Evolutionary conservation across 1,140 invertebrate species (phyloP).

Genomic region (Olivierus martensii): DNA sequence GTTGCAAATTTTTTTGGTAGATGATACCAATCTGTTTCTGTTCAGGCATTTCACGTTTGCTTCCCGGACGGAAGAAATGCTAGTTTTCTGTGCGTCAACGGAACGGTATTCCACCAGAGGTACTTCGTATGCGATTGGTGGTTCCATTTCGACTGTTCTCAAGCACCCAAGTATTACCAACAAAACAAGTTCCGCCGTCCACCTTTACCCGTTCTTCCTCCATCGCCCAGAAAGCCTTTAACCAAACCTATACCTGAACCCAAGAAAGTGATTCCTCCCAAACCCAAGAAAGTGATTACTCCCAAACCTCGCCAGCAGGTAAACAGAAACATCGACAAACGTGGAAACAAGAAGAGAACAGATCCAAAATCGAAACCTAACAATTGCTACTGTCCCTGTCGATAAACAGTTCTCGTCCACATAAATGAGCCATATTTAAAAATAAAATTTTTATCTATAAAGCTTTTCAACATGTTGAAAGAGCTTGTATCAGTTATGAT

Average conservation of each 20-base stretch:
- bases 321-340: background rate
- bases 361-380: no score
- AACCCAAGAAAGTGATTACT: background rate
- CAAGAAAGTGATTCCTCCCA: background rate
- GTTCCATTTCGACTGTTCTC: conserved; percentile 11
- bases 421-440: no score
- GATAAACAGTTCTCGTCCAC: no score
- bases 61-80: conserved; percentile 16
- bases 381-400: no score
- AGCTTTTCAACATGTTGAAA: no score
- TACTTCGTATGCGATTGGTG: conserved; percentile 10
- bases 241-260: conserved; percentile 2
- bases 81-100: conserved; percentile 15
- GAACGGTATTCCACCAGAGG: conserved; percentile 13
- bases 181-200: conserved; percentile 8
- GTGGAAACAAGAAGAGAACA: no score
- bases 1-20: no score
- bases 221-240: conserved; percentile 1
- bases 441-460: no score
- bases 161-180: conserved; percentile 8
- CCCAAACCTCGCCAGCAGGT: background rate
- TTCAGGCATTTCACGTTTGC: conserved; percentile 15
- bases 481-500: no score
- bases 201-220: conserved; percentile 11
- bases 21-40: no score